Percentiles rank a stretch among this genome's conserved stretches.
Conservation (phyloP, 2,888 invertebrate species). For the Cistogaster globosa region DNA sequence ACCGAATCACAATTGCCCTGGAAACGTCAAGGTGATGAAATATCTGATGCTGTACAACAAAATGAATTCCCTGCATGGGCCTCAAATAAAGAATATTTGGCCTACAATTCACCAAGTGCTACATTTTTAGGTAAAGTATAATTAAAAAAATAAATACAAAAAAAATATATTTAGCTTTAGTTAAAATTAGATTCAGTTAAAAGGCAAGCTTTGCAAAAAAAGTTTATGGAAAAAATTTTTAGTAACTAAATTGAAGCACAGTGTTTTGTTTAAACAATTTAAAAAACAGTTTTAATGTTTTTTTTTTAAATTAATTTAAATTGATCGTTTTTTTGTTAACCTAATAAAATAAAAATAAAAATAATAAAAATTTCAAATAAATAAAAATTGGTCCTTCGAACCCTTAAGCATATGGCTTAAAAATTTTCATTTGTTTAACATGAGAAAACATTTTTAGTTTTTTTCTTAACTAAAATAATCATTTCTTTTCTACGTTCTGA, state of each 20-base stretch:
- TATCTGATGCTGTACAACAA: constrained; percentile 88
- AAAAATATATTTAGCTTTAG: neutral
- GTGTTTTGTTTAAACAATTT: neutral
- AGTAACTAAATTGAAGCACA: constrained; percentile 2
- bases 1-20: constrained; percentile 96
- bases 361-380: too few species aligned
- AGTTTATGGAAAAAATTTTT: neutral
- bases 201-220: constrained; percentile 15
- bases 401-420: too few species aligned
- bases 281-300: too few species aligned
- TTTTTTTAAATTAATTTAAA: too few species aligned
- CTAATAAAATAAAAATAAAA: too few species aligned
- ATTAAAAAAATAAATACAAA: constrained; percentile 4
- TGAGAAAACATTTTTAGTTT: too few species aligned
- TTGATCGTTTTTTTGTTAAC: too few species aligned
- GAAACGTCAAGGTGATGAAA: constrained; percentile 92
- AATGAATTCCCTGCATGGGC: constrained; percentile 98
- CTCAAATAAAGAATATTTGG: constrained; percentile 95
- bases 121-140: constrained; percentile 91
- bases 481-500: too few species aligned
- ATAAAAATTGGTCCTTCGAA: too few species aligned
- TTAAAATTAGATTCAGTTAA: neutral
- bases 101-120: constrained; percentile 95
- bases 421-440: too few species aligned
- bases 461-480: too few species aligned